Evolutionary conservation across 2,797 vertebrate species (phyloP), one percentile per base, ranked within the genome.

Genomic region (Menidia menidia): DNA sequence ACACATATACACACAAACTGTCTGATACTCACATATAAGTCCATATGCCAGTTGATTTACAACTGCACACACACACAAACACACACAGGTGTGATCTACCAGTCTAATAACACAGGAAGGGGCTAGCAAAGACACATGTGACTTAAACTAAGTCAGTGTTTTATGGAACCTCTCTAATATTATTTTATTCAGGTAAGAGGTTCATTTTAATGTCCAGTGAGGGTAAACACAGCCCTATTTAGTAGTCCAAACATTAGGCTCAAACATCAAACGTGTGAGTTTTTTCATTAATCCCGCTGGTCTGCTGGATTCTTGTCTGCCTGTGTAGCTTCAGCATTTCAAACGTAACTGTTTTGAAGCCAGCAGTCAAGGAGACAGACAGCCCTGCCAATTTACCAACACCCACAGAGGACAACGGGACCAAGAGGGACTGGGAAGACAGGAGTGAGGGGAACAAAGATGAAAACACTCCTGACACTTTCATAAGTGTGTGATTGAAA

Each of bases 401-500:
- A 54, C 81, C 81, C 80, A 81, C 75, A 71, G 71, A 82, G 71
- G 69, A 74, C 75, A 73, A 85, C 6, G 60, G 73, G 73, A 77
- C 81, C 59, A 65, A 77, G 75, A 71, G 67, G 79, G 68, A 83
- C 15, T 55, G 61, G 32, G 53, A 74, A 63, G 65, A 67, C 41
- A 60, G 62, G 47, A 79, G 71, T 64, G 68, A 80, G 82, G 61
- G 64, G 39, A 82, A 73, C 32, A 4, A 69, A 80, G 73, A 85
- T 53, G 67, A 74, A 71, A 81, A 73, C 64, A 56, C 77, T 79
- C 69, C 75, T 87, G 83, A 86, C 80, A 80, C 83, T 75, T 81
- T 73, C 68, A 75, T 64, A 64, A 86, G 54, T 68, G 68, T 1
- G 2, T 65, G 86, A 90, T 85, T 88, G 82, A 89, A 90, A 91